phyloP scores from a whole-genome alignment of 2,113 vertebrate species.

The Anser brachyrhynchus region DNA sequence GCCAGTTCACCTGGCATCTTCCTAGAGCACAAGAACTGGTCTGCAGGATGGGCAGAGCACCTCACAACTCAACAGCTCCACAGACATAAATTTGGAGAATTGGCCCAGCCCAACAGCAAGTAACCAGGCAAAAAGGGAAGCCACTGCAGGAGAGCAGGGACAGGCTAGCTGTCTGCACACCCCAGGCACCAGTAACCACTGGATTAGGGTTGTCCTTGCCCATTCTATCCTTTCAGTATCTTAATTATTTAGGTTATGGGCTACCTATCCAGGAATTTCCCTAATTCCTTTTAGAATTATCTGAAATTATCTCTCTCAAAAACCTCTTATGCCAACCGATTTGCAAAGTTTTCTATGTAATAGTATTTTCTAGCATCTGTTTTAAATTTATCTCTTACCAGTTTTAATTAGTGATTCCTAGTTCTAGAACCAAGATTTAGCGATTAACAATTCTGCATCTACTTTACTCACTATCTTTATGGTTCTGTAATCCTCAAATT shows the following conservation, averaged over 20 bases:
- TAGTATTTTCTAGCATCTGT: accelerated
- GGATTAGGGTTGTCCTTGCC: accelerated
- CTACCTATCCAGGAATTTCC: too few relatives aligned
- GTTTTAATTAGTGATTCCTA: not conserved
- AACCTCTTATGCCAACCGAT: accelerated
- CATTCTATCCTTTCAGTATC: not conserved
- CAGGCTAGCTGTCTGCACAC: accelerated
- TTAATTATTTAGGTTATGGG: not conserved
- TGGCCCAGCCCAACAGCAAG: not conserved
- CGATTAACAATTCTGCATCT: not conserved
- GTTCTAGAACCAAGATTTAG: not conserved
- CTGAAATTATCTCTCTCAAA: not conserved
- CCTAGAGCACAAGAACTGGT: accelerated
- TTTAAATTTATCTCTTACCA: accelerated
- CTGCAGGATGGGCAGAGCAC: not conserved
- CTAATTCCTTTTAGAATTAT: not conserved
- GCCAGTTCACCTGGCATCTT: accelerated
- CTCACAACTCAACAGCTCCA: too few relatives aligned
- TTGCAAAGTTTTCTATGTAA: too few relatives aligned
- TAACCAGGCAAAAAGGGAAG: not conserved
- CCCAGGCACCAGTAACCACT: accelerated
- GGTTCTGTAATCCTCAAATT: not conserved
- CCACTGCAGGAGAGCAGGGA: accelerated
- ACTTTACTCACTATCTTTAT: not conserved
- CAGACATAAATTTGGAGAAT: accelerated